Evolutionary conservation across 1,140 invertebrate genomes (phyloP).

Genomic region (Zaprionus capensis): DNA sequence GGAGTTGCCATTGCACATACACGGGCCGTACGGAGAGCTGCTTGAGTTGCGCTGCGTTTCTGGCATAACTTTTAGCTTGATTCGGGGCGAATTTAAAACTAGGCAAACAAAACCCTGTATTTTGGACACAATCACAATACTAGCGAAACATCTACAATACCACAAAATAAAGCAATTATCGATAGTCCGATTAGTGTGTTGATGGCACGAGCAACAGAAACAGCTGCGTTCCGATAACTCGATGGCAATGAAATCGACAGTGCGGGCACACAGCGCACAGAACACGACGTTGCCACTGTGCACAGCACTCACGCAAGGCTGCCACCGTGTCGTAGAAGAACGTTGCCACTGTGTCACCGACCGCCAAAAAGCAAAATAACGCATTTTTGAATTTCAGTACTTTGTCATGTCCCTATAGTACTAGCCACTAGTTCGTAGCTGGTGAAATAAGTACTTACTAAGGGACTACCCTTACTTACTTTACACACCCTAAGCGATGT

Average conservation of each 20-base stretch:
- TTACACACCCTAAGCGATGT: too few species aligned
- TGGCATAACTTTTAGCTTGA: slow-evolving; percentile 57
- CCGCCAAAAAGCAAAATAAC: not conserved
- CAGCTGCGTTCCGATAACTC: slow-evolving; percentile 14
- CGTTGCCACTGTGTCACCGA: slow-evolving; percentile 8
- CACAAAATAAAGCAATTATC: slow-evolving; percentile 51
- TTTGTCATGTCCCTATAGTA: not conserved
- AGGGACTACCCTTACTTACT: too few species aligned
- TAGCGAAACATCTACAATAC: slow-evolving; percentile 47
- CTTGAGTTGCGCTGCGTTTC: slow-evolving; percentile 44
- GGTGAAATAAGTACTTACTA: too few species aligned
- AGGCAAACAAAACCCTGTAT: slow-evolving; percentile 65
- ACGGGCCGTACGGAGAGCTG: slow-evolving; percentile 51
- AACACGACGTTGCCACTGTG: slow-evolving; percentile 6
- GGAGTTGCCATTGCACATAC: slow-evolving; percentile 66
- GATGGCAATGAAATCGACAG: not conserved
- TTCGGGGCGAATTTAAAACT: slow-evolving; percentile 53
- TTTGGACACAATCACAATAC: slow-evolving; percentile 78
- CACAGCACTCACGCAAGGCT: too few species aligned
- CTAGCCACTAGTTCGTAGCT: too few species aligned
- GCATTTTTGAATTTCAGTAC: slow-evolving; percentile 4
- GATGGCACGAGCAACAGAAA: slow-evolving; percentile 10
- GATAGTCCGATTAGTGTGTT: slow-evolving; percentile 31
- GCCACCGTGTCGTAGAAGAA: not conserved
- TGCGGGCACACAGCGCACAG: not conserved